Base-by-base conservation (phyloP, 2,797 vertebrate genomes). In the Takifugu rubripes region DNA sequence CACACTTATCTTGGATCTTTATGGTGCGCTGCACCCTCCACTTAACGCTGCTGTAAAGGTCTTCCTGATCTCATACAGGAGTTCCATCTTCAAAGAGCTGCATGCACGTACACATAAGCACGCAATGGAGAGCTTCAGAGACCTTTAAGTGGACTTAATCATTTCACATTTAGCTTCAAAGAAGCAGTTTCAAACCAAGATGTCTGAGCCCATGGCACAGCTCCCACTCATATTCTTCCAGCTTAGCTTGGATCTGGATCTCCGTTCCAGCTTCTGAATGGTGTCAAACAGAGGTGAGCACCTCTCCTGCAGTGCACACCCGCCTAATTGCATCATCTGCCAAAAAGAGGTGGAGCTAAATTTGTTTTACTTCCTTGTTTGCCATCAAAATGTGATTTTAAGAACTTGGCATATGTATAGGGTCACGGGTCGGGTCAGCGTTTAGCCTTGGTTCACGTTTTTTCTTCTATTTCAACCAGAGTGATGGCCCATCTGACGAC, bases 11-110 rank as follows among this genome's bases (percentile, higher is more conserved):
- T 86, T 69, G 72, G 79, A 90, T 91, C 89, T 93, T 93, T 92
- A 92, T 88, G 86, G 87, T 64, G 78, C 79, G 78, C 88, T 90
- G 87, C 86, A 90, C 91, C 91, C 88, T 87, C 68, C 90, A 91
- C 91, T 91, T 92, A 91, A 79, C 56, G 43, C 76, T 77, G 82
- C 80, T 84, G 87, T 90, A 90, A 92, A 92, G 81, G 82, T 88
- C 87, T 91, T 90, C 86, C 77, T 80, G 77, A 67, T 75, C 71
- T 75, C 67, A 55, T 77, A 75, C 54, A 36, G 63, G 70, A 81
- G 79, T 50, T 29, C 55, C 74, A 54, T 83, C 86, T 88, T 88
- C 88, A 90, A 89, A 90, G 84, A 72, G 52, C 29, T 31, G 27
- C 58, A 55, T 25, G 51, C 60, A 70, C 64, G 53, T 73, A 64